A percentile compares a stretch with the other conserved stretches of the same genome.
Evolutionary conservation across 1,140 invertebrate genomes (phyloP).

Genomic region (Phymastichus coffea): DNA sequence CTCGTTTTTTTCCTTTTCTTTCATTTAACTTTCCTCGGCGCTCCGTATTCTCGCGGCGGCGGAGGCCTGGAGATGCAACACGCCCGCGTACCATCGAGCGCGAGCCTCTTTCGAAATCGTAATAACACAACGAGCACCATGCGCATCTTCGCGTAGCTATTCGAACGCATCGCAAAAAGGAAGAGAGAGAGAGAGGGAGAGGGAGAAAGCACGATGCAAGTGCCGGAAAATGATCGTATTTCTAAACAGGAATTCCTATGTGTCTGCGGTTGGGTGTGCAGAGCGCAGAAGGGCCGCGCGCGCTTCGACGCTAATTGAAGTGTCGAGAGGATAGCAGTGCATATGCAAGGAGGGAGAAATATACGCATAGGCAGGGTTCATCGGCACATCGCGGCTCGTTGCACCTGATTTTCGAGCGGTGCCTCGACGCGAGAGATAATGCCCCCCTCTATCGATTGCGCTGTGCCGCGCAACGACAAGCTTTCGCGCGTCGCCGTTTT

Average conservation of each 20-base stretch:
- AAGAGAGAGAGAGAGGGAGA: not conserved
- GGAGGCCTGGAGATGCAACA: too few species aligned
- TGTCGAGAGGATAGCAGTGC: too few species aligned
- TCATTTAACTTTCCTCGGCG: too few species aligned
- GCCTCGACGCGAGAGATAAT: not conserved
- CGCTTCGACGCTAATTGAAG: constrained; percentile 13
- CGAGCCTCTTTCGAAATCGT: not conserved
- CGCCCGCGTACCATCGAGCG: too few species aligned
- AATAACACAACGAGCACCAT: not conserved
- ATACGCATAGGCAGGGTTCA: constrained; percentile 32
- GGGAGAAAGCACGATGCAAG: too few species aligned
- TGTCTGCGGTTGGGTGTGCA: not conserved
- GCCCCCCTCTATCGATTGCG: too few species aligned
- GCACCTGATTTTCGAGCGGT: not conserved
- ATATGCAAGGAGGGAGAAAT: too few species aligned
- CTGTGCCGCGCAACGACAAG: too few species aligned
- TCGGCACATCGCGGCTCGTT: too few species aligned
- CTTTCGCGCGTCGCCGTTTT: not conserved
- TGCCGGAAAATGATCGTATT: not conserved
- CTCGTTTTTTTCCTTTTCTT: too few species aligned
- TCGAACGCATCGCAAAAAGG: not conserved
- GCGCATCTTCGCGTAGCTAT: too few species aligned
- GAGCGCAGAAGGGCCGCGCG: not conserved
- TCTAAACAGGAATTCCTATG: not conserved
- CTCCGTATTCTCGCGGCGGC: too few species aligned